Conservation (phyloP, 2,113 vertebrate genomes). For the Echinops telfairi region DNA sequence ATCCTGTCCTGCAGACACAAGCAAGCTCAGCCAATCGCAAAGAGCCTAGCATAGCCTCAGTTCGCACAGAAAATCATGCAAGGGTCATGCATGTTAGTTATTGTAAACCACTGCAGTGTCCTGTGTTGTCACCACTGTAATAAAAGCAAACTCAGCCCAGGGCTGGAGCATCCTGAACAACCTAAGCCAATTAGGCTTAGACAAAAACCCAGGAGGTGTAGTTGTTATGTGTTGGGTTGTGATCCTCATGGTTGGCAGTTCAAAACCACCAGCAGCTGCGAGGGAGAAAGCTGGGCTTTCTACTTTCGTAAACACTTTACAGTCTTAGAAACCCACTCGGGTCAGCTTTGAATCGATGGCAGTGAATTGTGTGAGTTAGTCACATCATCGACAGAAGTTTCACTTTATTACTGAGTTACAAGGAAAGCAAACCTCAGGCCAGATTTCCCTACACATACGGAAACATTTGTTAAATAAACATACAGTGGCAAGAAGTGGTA, state of each 20-base stretch:
- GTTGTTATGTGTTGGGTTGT: too few species aligned
- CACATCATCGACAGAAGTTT: neutral
- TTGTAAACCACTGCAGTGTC: neutral
- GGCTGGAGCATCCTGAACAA: neutral
- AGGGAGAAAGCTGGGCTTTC: too few species aligned
- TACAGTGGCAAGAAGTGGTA: neutral
- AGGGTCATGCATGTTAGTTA: neutral
- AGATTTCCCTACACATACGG: neutral
- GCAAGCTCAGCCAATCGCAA: too few species aligned
- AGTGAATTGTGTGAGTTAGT: neutral
- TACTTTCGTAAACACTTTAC: too few species aligned
- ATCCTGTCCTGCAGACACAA: neutral
- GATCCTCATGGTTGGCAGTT: too few species aligned
- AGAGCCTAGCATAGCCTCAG: neutral
- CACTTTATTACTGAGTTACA: neutral
- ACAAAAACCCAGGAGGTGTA: too few species aligned
- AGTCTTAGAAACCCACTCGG: neutral
- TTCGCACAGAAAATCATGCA: neutral
- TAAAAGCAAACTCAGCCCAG: neutral
- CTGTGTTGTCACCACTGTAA: neutral
- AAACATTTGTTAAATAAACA: constrained; percentile 50
- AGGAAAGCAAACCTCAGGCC: constrained; percentile 31
- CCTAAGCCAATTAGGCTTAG: neutral
- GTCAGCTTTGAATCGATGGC: neutral
- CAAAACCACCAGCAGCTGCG: too few species aligned